These are phyloP conservation scores for Tribolium castaneum DNA, from an alignment of 1,140 invertebrate genomes.

Conservation along the genomic window DNA sequence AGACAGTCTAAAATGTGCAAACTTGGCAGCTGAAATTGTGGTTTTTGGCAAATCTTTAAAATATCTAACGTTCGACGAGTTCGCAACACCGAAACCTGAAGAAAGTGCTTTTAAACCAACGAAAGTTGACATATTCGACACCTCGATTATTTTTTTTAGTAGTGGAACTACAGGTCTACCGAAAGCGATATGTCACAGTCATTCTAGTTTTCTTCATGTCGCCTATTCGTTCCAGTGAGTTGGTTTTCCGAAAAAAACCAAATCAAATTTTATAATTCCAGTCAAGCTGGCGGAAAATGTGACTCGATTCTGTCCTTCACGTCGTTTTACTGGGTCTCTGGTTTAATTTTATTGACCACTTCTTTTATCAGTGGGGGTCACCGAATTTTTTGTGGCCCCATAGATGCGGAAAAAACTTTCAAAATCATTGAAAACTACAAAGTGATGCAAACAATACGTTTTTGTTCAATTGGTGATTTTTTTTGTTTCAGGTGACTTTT, in stretches of 20 bases:
- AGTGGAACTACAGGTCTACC: constrained; percentile 81
- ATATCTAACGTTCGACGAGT: constrained; percentile 45
- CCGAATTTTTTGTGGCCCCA: neutral
- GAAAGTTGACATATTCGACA: constrained; percentile 50
- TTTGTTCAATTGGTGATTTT: neutral
- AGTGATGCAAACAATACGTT: neutral
- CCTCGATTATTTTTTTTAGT: constrained; percentile 64
- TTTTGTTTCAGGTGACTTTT: constrained; percentile 3
- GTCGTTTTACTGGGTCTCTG: constrained; percentile 28
- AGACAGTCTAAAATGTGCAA: constrained; percentile 40
- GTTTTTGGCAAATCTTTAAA: constrained; percentile 43
- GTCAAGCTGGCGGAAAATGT: neutral
- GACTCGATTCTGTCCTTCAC: neutral
- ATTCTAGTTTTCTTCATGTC: constrained; percentile 58
- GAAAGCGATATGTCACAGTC: constrained; percentile 78
- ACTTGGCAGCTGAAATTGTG: constrained; percentile 46
- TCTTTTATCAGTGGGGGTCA: constrained; percentile 1
- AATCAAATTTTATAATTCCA: neutral
- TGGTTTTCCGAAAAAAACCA: neutral
- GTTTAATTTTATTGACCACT: neutral
- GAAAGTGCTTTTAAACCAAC: constrained; percentile 55
- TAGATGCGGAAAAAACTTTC: constrained; percentile 30
- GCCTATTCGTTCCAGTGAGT: neutral
- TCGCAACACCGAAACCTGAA: constrained; percentile 42
- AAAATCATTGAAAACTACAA: constrained; percentile 26